Evolutionary conservation across 1,140 invertebrate species (phyloP).

Genomic region (Bombus fervidus): DNA sequence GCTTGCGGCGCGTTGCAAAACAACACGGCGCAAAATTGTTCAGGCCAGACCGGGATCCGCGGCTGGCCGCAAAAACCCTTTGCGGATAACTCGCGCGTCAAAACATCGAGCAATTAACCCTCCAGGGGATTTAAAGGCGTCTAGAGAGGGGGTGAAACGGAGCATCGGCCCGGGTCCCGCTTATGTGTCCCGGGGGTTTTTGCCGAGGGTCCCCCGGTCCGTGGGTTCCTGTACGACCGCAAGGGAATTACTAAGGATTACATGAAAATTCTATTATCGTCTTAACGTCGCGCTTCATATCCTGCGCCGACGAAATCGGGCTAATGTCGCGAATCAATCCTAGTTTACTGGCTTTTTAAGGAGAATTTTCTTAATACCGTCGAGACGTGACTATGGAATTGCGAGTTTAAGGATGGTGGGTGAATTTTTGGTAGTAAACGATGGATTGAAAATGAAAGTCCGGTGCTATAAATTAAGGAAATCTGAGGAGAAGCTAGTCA

Average conservation of each 20-base stretch:
- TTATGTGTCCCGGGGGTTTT: slow-evolving; percentile 65
- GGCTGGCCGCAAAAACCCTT: slow-evolving; percentile 63
- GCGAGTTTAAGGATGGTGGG: background rate
- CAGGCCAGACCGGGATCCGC: slow-evolving; percentile 46
- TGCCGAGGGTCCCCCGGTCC: slow-evolving; percentile 46
- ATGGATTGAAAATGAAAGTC: background rate
- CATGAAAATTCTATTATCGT: slow-evolving; percentile 83
- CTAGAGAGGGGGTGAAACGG: background rate
- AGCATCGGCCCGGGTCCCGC: slow-evolving; percentile 38
- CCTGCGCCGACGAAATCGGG: slow-evolving; percentile 33
- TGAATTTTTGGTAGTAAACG: background rate
- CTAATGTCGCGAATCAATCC: slow-evolving; percentile 69
- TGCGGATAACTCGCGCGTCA: slow-evolving; percentile 75
- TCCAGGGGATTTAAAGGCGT: slow-evolving; percentile 77
- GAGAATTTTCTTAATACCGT: background rate
- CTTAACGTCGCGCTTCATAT: slow-evolving; percentile 67
- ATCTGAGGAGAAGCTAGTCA: too few species aligned
- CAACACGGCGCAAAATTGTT: slow-evolving; percentile 53
- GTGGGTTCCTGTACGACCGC: slow-evolving; percentile 72
- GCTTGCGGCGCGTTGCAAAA: slow-evolving; percentile 32
- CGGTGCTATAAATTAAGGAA: too few species aligned
- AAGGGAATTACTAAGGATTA: slow-evolving; percentile 82
- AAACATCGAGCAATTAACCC: slow-evolving; percentile 81
- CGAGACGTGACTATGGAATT: background rate
- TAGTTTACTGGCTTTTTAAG: slow-evolving; percentile 36